These are phyloP conservation scores for Ormyrus rosae DNA, from an alignment of 2,888 invertebrate species.

Conservation along the genomic window DNA sequence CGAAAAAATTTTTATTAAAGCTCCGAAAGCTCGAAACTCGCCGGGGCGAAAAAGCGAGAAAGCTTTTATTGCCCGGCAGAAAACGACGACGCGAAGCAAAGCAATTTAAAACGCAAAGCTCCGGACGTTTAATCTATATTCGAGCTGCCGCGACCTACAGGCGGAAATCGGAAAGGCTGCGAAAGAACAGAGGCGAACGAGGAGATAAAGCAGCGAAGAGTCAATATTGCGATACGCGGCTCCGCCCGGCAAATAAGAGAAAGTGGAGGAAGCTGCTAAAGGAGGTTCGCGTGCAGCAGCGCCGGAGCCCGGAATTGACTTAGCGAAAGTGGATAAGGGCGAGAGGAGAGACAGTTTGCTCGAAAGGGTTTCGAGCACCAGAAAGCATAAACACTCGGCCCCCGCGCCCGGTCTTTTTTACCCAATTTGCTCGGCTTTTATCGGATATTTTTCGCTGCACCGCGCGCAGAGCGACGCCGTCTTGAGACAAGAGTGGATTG, in stretches of 20 bases:
- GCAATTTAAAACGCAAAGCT: conserved; percentile 22
- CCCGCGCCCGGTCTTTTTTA: neutral
- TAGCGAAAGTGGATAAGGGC: conserved; percentile 50
- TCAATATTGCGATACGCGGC: conserved; percentile 12
- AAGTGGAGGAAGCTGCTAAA: conserved; percentile 30
- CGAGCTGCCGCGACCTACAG: neutral
- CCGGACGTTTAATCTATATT: conserved; percentile 6
- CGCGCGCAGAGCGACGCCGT: neutral
- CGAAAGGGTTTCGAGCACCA: conserved; percentile 24
- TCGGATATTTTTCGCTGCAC: neutral
- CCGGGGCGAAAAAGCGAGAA: neutral
- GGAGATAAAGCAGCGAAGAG: conserved; percentile 19
- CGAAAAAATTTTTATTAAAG: conserved; percentile 35
- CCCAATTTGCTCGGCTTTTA: neutral
- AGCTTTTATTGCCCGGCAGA: conserved; percentile 10
- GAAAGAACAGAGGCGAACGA: neutral
- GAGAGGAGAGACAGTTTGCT: neutral
- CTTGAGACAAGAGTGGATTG: conserved; percentile 21
- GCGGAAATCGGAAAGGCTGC: conserved; percentile 32
- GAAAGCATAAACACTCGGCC: conserved; percentile 16
- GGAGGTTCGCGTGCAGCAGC: neutral
- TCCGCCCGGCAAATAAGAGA: neutral
- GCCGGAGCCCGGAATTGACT: conserved; percentile 33
- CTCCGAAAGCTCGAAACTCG: neutral
- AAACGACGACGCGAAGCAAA: neutral